Evolutionary conservation across 2,888 invertebrate species (phyloP).

Genomic region (Euclidia mi): DNA sequence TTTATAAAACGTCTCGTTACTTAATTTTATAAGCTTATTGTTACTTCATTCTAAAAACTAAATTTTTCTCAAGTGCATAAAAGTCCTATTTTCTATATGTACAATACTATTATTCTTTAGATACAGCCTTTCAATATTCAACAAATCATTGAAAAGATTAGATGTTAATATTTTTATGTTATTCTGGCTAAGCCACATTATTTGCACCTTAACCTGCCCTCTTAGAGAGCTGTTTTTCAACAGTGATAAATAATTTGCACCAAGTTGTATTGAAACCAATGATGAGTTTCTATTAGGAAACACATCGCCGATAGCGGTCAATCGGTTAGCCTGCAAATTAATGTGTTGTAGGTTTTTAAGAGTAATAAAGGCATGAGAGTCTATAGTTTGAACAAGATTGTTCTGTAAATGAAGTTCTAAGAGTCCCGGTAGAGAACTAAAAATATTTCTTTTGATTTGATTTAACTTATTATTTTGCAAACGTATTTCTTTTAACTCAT

Average conservation of each 20-base stretch:
- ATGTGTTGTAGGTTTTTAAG: slow-evolving; percentile 95
- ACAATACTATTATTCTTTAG: slow-evolving; percentile 95
- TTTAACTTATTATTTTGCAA: slow-evolving; percentile 96
- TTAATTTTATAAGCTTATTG: slow-evolving; percentile 93
- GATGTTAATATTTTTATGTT: slow-evolving; percentile 93
- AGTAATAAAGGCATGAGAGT: slow-evolving; percentile 94
- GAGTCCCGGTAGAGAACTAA: slow-evolving; percentile 95
- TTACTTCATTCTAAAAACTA: slow-evolving; percentile 95
- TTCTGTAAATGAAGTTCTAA: slow-evolving; percentile 96
- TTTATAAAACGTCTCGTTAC: slow-evolving; percentile 93
- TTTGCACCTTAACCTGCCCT: slow-evolving; percentile 95
- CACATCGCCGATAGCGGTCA: slow-evolving; percentile 94
- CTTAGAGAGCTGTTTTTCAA: slow-evolving; percentile 95
- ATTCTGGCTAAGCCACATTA: slow-evolving; percentile 97
- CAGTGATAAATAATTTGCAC: slow-evolving; percentile 93
- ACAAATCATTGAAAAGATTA: slow-evolving; percentile 94
- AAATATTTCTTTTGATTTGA: slow-evolving; percentile 94
- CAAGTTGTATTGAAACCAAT: slow-evolving; percentile 94
- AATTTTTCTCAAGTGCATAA: slow-evolving; percentile 93
- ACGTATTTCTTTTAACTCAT: slow-evolving; percentile 94
- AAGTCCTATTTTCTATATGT: slow-evolving; percentile 95
- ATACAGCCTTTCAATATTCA: slow-evolving; percentile 94
- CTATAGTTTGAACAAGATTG: slow-evolving; percentile 95
- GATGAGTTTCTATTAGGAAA: slow-evolving; percentile 94
- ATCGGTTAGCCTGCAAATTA: slow-evolving; percentile 95